Base-by-base conservation (phyloP, 2,113 vertebrate species). In the Myotis lucifugus region DNA sequence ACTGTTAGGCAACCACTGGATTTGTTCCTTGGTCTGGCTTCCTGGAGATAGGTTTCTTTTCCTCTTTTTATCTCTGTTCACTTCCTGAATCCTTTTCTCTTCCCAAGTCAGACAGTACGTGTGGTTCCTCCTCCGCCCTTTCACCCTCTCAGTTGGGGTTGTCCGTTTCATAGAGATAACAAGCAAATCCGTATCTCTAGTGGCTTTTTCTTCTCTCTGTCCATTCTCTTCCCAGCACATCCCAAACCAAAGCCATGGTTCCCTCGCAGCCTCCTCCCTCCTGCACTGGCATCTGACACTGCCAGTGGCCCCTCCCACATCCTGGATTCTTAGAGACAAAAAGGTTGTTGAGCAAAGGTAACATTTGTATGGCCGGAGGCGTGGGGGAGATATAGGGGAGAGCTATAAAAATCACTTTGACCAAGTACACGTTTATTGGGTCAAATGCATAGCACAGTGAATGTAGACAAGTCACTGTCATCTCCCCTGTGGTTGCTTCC, bases 101-200 rank as follows among this genome's bases (percentile, higher is more conserved):
- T 23, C 17, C 37, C 67, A 23, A 4, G 32, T 5, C 6, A 3
- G 32, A 29, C 6, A 14, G 3, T 12, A 29, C 13, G 4, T 13
- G 3, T 17, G 25, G 8, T 42, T 73, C 66, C 21, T 79, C 54
- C 34, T 27, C 23, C 21, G 18, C 54, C 64, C 8, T 5, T 5
- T 15, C 85, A 13, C 2, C 23, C 17, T 37, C 48, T 67, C 1
- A n/a, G 8, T 4, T 1, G 37, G 37, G 70, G 25, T 4, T 32
- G 40, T 78, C 56, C 10, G 5, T 46, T 8, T 3, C 5, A 6
- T 0, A n/a, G 40, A 40, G 37, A 46, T 7, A 19, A 69, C 48
- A 2, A 0, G 3, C 9, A 54, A 81, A 23, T 59, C 32, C 1
- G 0, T 13, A 11, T 13, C 19, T 40, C 70, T 15, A 9, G 2